Evolutionary conservation across 2,888 invertebrate species (phyloP).

Genomic region (Ormyrus thymus): DNA sequence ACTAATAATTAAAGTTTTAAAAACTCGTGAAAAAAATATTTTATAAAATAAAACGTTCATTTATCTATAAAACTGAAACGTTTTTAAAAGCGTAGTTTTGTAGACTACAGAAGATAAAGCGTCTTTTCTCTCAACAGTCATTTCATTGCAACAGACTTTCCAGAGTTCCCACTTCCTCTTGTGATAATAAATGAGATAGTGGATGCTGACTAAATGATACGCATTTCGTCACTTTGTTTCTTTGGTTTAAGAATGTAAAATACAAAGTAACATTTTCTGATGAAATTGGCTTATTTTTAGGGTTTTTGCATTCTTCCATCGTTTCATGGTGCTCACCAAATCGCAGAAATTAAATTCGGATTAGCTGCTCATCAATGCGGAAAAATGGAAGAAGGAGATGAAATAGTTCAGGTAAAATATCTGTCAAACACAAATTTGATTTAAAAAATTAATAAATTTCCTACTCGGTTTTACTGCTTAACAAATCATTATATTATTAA

Average conservation of each 20-base stretch:
- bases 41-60: too few species aligned
- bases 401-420: slow-evolving; percentile 90
- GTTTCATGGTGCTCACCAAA: slow-evolving; percentile 86
- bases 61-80: too few species aligned
- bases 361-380: slow-evolving; percentile 94
- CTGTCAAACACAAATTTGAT: not conserved
- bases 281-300: slow-evolving; percentile 70
- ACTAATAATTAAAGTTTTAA: not conserved
- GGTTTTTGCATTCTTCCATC: slow-evolving; percentile 93
- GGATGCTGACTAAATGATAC: slow-evolving; percentile 6
- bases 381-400: slow-evolving; percentile 96
- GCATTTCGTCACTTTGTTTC: slow-evolving; percentile 28
- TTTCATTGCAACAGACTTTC: slow-evolving; percentile 30
- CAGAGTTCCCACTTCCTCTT: slow-evolving; percentile 43
- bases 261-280: too few species aligned
- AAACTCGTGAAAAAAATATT: too few species aligned
- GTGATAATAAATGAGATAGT: slow-evolving; percentile 46
- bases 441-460: slow-evolving; percentile 10
- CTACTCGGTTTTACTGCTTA: not conserved
- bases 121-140: slow-evolving; percentile 9
- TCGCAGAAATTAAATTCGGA: slow-evolving; percentile 92
- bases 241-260: slow-evolving; percentile 20
- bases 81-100: not conserved
- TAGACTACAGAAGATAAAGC: slow-evolving; percentile 26
- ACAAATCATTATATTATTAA: not conserved